Evolutionary conservation across 2,888 invertebrate genomes (phyloP), one percentile per base, ranked within the genome.

Genomic region (Opisthograptis luteolata): DNA sequence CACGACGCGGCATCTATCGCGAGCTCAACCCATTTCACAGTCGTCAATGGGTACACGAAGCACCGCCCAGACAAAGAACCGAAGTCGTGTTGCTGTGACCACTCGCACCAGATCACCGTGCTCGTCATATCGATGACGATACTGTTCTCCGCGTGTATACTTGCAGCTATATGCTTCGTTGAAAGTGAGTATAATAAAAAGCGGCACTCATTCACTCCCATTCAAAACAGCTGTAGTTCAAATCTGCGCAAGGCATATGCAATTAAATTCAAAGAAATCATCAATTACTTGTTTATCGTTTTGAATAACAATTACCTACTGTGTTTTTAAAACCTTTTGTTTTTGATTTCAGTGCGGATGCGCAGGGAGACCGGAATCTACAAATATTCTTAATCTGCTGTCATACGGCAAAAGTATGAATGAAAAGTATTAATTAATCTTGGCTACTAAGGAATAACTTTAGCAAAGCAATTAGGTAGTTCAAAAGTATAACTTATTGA

Each of bases 21-120:
- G 41, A 96, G 96, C 84, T 96, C 96, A 54, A 96, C 95, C 73
- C 96, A 96, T 82, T 96, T 96, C 79, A 96, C 96, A 7, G 95
- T 96, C 44, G 95, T 96, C 53, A 96, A 96, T 76, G 95, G 95
- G 44, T 93, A 94, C 66, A 93, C 93, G 43, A 92, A 94, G 68
- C 92, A 92, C 55, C 92, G 93, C 73, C 87, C 92, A 55, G 91
- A 90, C 55, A 93, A 94, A 70, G 92, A 92, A 63, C 87, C 87
- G 32, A 92, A 92, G 68, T 89, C 93, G 34, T 94, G 94, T 72
- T 95, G 95, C 78, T 96, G 95, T 79, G 92, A 94, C 73, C 93
- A 94, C 62, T 93, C 93, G 49, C 95, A 96, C 72, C 96, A 96
- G 84, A 93, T 96, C 65, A 96, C 96, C 45, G 95, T 96, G 44